A percentile compares a stretch with the other conserved stretches of the same genome.
Evolutionary conservation across 2,113 vertebrate species (phyloP).

Genomic region (Bubo scandiacus): DNA sequence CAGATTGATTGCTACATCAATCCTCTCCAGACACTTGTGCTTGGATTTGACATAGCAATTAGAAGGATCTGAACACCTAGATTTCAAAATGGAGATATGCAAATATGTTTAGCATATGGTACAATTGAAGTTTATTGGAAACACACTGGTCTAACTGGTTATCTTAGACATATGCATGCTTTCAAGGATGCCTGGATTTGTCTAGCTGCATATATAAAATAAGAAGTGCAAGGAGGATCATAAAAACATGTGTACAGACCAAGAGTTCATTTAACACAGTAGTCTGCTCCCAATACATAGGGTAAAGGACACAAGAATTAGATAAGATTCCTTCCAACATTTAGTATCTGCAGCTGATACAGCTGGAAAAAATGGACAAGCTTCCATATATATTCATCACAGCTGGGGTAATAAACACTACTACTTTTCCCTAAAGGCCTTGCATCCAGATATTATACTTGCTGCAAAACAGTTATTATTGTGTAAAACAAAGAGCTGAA

Average conservation of each 20-base stretch:
- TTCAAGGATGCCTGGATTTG: not conserved
- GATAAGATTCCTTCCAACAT: not conserved
- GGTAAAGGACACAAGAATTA: not conserved
- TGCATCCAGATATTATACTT: not conserved
- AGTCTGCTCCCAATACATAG: not conserved
- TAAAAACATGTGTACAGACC: not conserved
- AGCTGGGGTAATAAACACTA: not conserved
- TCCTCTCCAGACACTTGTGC: not conserved
- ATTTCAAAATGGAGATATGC: not conserved
- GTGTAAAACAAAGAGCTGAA: not conserved
- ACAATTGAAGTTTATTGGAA: not conserved
- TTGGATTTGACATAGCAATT: not conserved
- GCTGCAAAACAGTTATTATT: not conserved
- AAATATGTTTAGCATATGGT: not conserved
- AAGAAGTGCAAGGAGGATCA: not conserved
- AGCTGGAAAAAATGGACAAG: not conserved
- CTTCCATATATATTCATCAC: not conserved
- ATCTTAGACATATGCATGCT: not conserved
- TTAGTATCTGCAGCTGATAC: not conserved
- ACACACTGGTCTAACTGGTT: not conserved
- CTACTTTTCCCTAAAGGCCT: not conserved
- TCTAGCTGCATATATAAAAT: not conserved
- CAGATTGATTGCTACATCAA: not conserved
- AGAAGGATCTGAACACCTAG: not conserved
- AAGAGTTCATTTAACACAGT: not conserved